These are phyloP conservation scores for Champsocephalus gunnari DNA, from an alignment of 2,797 vertebrate genomes.

Conservation along the genomic window DNA sequence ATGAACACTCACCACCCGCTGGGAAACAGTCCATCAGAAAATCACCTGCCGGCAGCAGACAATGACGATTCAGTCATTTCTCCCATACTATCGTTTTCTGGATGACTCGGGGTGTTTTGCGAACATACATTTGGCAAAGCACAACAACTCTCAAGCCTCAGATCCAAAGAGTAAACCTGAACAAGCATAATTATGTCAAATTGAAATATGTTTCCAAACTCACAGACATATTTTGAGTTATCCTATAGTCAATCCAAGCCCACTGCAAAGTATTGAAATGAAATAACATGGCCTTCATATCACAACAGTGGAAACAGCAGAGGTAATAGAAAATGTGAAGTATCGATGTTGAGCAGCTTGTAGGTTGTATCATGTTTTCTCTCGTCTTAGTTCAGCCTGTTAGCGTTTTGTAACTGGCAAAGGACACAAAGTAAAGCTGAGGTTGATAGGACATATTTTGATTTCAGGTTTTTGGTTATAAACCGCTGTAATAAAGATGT, in stretches of 20 bases:
- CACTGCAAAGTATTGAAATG: background rate
- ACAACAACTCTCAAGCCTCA: conserved; percentile 15
- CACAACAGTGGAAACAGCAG: background rate
- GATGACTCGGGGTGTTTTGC: conserved; percentile 6
- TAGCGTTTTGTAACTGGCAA: too few species aligned
- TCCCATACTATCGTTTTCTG: conserved; percentile 12
- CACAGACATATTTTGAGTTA: background rate
- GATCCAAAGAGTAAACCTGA: background rate
- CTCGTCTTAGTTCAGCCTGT: background rate
- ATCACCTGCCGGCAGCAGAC: conserved; percentile 30
- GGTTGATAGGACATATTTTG: too few species aligned
- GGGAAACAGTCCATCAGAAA: conserved; percentile 35
- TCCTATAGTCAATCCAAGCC: background rate
- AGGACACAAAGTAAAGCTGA: too few species aligned
- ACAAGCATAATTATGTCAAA: background rate
- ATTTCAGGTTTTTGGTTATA: too few species aligned
- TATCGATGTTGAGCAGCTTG: background rate
- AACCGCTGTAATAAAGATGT: too few species aligned
- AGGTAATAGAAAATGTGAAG: background rate
- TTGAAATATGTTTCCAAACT: background rate
- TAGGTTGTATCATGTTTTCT: background rate
- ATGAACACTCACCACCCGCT: conserved; percentile 12
- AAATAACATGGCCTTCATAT: background rate
- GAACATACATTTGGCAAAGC: conserved; percentile 20
- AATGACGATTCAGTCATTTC: conserved; percentile 33